Evolutionary conservation across 2,888 invertebrate genomes (phyloP), one percentile per base, ranked within the genome.

Genomic region (Diaperis boleti): DNA sequence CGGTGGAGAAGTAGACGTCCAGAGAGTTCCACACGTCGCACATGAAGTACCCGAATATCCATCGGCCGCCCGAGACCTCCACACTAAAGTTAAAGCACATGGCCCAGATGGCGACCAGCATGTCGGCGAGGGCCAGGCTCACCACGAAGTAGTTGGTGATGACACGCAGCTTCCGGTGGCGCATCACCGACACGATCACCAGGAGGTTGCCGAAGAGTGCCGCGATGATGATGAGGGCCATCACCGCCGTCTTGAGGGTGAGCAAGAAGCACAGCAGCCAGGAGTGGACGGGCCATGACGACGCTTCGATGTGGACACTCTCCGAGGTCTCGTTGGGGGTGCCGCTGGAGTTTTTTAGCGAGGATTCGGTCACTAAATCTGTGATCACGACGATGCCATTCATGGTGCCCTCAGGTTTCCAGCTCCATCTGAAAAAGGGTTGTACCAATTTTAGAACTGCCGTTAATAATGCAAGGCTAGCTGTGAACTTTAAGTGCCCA

Each of bases 131-230:
- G 0, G 97, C 97, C 66, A 97, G 82, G 0, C 96, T 96, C 6
- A 97, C 96, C 11, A 98, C 95, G 81, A 97, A 97, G 80, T 95
- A 96, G 83, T 97, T 98, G 64, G 96, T 96, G 68, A 96, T 94
- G 15, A 94, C 93, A 41, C 91, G 84, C 2, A 92, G 82, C 72
- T 88, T 87, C 44, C 89, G 83, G 83, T 93, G 85, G 79, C 95
- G 82, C 90, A 94, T 89, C 75, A 94, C 92, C 73, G 89, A 89
- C 31, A 94, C 91, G 70, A 96, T 95, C 68, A 96, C 96, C 49
- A 96, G 83, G 44, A 95, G 83, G 79, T 96, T 96, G 41, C 96
- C 96, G 71, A 95, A 90, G 60, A 95, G 87, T 68, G 96, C 96
- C 41, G 94, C 90, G 47, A 94, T 80, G 66, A 96, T 96, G 65